A percentile compares a stretch with the other conserved stretches of the same genome.
Evolutionary conservation across 2,797 vertebrate genomes (phyloP).

Genomic region (Vespertilio murinus): DNA sequence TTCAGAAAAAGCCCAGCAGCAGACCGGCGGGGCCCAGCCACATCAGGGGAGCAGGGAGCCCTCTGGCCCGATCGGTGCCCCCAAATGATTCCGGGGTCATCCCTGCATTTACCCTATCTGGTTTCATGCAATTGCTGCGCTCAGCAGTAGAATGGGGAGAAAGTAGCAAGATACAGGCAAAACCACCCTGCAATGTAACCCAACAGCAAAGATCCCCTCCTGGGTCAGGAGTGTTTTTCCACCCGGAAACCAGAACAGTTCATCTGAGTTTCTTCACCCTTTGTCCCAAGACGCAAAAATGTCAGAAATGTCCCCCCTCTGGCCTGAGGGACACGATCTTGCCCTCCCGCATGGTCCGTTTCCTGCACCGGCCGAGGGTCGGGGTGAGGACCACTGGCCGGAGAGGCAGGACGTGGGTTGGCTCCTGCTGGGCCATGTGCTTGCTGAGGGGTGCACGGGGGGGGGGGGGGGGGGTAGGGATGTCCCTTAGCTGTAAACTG

Average conservation of each 20-base stretch:
- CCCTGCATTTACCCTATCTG: accelerated
- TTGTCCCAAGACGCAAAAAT: slow-evolving; percentile 72
- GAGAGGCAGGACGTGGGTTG: background rate
- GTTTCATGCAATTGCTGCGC: background rate
- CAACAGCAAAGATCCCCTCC: background rate
- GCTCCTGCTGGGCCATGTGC: background rate
- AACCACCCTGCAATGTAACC: accelerated
- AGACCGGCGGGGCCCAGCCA: accelerated
- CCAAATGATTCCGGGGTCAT: accelerated
- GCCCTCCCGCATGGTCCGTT: background rate
- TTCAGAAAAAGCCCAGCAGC: background rate
- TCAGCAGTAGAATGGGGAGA: accelerated
- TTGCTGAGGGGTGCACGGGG: accelerated
- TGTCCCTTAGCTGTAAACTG: background rate
- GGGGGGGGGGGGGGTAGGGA: background rate
- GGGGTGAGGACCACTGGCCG: background rate
- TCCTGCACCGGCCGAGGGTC: background rate
- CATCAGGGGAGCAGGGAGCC: background rate
- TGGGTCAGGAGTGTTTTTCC: slow-evolving; percentile 8
- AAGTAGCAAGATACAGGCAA: background rate
- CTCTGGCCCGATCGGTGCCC: background rate
- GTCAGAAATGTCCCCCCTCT: slow-evolving; percentile 12
- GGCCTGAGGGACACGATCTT: background rate
- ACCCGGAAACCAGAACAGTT: slow-evolving; percentile 50
- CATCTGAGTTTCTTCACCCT: slow-evolving; percentile 67